A percentile compares a stretch with the other conserved stretches of the same genome.
Evolutionary conservation across 2,797 vertebrate genomes (phyloP).

Genomic region (Podarcis lilfordi): DNA sequence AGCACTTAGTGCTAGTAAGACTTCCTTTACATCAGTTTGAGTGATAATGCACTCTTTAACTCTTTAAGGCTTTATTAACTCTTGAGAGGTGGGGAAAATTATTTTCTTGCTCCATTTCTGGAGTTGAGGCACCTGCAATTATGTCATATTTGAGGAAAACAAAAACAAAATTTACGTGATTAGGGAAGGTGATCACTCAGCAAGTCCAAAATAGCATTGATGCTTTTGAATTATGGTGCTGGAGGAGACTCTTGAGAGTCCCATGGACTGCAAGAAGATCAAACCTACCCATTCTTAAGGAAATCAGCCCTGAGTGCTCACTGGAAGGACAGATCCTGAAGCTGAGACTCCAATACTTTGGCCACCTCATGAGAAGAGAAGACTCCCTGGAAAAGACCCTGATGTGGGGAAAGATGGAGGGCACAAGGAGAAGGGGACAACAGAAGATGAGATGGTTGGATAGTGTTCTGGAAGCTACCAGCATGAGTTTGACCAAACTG

Average conservation of each 20-base stretch:
- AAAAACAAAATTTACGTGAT: not conserved
- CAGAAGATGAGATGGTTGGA: too few relatives aligned
- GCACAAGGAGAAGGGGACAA: too few relatives aligned
- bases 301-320: too few relatives aligned
- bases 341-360: too few relatives aligned
- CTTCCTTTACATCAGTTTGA: conserved; percentile 46
- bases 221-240: too few relatives aligned
- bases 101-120: not conserved
- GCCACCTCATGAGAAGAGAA: too few relatives aligned
- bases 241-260: too few relatives aligned
- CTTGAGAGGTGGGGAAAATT: not conserved
- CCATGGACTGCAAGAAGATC: not conserved
- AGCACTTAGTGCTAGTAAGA: conserved; percentile 43
- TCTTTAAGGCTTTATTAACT: not conserved
- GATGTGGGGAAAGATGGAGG: too few relatives aligned
- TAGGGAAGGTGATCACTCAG: not conserved
- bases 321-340: too few relatives aligned
- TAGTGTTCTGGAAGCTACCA: too few relatives aligned
- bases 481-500: too few relatives aligned
- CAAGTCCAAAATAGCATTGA: not conserved
- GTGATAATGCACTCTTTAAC: conserved; percentile 9
- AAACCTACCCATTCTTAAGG: not conserved
- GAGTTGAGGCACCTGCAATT: not conserved
- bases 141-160: not conserved
- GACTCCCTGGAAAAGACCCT: too few relatives aligned